Evolutionary conservation across 2,113 vertebrate genomes (phyloP), one percentile per base, ranked within the genome.

Genomic region (Ia io): DNA sequence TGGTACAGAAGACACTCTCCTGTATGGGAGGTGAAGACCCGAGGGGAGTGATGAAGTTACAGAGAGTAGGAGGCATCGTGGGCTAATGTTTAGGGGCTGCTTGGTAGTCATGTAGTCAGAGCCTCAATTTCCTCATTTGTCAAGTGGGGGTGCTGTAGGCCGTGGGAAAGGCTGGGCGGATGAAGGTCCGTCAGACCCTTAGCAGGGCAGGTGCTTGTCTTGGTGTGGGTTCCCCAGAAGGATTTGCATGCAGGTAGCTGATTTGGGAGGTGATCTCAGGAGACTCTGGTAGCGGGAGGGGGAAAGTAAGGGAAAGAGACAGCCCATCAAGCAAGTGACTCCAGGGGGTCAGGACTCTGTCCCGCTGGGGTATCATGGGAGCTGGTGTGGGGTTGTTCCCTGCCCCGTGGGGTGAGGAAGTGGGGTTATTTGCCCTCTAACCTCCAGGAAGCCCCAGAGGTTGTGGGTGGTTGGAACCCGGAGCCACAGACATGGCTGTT

Each of bases 381-480:
- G 63, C 84, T 28, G 42, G 6, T 9, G 32, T 49, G n/a, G 53
- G 67, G 30, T 61, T 69, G 28, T 13, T 67, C 44, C 69, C 35
- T 61, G 6, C 56, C 76, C 22, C 3, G 0, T 4, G 9, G n/a
- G 69, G 5, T 4, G 20, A 70, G 71, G 40, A 71, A 14, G 17
- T 13, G 22, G 53, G 17, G 17, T 67, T 42, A 32, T 74, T 90
- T 51, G 69, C 11, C 53, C 32, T 37, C 28, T 6, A 14, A 5
- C n/a, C 25, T 69, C 51, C 10, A 47, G 82, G 63, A 65, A 71
- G 44, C n/a, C 51, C 35, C 17, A 69, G 88, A 32, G 18, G 20
- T 25, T 6, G 0, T 56, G 71, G 63, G 5, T 16, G 40, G 37
- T 59, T 2, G 0, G n/a, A 44, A 44, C 17, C 17, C 0, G 0